These are phyloP conservation scores for Armadillidium nasatum DNA, from an alignment of 1,140 invertebrate genomes.

Conservation along the genomic window DNA sequence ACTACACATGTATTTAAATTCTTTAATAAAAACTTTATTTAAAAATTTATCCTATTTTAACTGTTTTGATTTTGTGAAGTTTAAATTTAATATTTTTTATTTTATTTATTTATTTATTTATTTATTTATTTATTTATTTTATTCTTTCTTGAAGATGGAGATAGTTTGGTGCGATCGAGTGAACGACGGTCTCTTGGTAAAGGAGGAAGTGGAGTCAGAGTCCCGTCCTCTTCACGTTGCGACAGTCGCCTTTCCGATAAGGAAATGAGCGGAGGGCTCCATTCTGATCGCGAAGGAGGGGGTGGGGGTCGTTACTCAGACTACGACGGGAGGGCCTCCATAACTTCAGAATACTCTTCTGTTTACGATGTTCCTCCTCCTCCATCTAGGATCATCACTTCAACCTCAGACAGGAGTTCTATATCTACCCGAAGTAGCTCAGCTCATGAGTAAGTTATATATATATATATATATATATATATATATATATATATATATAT, in stretches of 20 bases:
- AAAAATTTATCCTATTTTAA: not conserved
- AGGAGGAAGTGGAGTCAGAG: constrained; percentile 38
- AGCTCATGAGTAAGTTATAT: constrained; percentile 33
- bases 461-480: not conserved
- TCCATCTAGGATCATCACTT: constrained; percentile 22
- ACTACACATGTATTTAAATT: too few species aligned
- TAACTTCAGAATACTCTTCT: constrained; percentile 39
- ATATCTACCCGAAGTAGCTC: constrained; percentile 18
- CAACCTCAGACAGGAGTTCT: not conserved
- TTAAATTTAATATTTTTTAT: not conserved
- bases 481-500: not conserved
- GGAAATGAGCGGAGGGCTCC: constrained; percentile 28
- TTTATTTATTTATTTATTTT: not conserved
- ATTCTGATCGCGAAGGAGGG: constrained; percentile 23
- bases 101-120: not conserved
- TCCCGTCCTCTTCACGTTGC: constrained; percentile 21
- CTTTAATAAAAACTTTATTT: too few species aligned
- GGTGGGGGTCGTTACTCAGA: constrained; percentile 20
- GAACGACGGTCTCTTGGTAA: constrained; percentile 34
- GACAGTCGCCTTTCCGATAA: constrained; percentile 41
- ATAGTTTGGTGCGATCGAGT: constrained; percentile 27
- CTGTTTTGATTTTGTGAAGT: not conserved
- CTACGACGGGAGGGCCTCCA: constrained; percentile 36
- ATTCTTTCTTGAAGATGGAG: not conserved
- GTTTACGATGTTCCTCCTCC: constrained; percentile 43